Percentiles rank a stretch among this genome's conserved stretches.
phyloP scores from a whole-genome alignment of 2,113 vertebrate genomes.

The Corydoras maculifer region DNA sequence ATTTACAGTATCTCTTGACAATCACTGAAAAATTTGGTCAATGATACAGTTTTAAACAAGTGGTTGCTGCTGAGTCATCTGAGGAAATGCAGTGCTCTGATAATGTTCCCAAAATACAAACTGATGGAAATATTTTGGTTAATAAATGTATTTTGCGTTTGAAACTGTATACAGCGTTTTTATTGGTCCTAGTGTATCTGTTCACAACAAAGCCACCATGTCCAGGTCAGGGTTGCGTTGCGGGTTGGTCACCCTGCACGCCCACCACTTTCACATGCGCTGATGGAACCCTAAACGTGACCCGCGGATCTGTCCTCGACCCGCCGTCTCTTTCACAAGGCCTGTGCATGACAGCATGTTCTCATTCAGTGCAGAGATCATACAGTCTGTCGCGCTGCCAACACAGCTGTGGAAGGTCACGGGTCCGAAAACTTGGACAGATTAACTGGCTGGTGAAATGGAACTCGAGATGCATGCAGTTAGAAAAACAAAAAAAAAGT shows the following conservation, averaged over 20 bases:
- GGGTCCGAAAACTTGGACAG: not conserved
- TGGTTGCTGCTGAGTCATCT: no score
- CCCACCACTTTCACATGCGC: constrained; percentile 55
- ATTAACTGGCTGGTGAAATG: not conserved
- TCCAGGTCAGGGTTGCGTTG: constrained; percentile 31
- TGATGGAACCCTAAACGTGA: constrained; percentile 12
- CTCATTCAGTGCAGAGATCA: constrained; percentile 6
- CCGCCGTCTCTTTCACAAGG: not conserved
- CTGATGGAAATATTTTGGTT: no score
- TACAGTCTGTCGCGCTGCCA: not conserved
- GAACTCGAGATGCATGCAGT: no score
- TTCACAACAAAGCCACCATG: constrained; percentile 1
- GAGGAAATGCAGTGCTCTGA: no score
- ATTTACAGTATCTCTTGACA: no score
- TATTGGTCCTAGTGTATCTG: no score
- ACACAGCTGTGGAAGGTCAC: constrained; percentile 18
- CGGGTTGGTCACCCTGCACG: constrained; percentile 39
- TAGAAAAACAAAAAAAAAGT: no score
- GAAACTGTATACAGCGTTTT: no score
- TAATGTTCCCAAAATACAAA: no score
- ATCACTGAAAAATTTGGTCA: no score
- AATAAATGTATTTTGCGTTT: no score
- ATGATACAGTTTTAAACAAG: no score
- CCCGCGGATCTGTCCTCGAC: constrained; percentile 6
- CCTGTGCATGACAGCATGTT: constrained; percentile 5